Base-by-base conservation (phyloP, 1,140 invertebrate genomes). In the Odontomachus brunneus region DNA sequence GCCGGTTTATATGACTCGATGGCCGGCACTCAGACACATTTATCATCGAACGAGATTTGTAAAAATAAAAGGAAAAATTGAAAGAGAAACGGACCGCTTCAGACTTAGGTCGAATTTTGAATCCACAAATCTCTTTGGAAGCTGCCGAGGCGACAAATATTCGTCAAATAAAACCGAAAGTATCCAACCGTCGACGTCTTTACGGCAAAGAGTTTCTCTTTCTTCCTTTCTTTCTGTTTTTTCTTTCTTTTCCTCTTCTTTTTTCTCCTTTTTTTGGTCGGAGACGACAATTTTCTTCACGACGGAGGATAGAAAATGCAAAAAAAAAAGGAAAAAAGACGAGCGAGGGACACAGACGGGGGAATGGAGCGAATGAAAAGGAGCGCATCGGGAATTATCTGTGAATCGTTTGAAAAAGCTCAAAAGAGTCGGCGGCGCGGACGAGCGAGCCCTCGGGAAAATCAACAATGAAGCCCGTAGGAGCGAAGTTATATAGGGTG, bases 361-460 rank as follows among this genome's bases (percentile, higher is more conserved):
- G 48, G 81, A 88, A 75, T 83, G 67, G 69, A 82, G 67, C 57
- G 71, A 81, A 66, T 73, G 78, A 85, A 84, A 85, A 86, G 72
- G 83, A 91, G 88, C 84, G 89, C 89, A 91, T 91, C 87, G 89
- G 88, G 91, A 92, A 93, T 92, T 91, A 93, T 92, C 90, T 88
- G 88, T 86, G 90, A 92, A 91, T 93, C 89, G 90, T 91, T 92
- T 86, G 87, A 89, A 84, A 89, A 83, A 89, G 88, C 88, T 92
- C 89, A 92, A 92, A 92, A 93, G 90, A 76, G 89, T 91, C 86
- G 90, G 84, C 89, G 88, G 90, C 86, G 86, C 89, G 87, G 84
- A 90, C 87, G 86, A 91, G 87, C 76, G 84, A 92, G 72, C 88
- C 87, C 90, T 92, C 83, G 91, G 89, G 90, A 92, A 89, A 91